Conservation (phyloP, 2,113 vertebrate species). For the Eudyptes chrysolophus region DNA sequence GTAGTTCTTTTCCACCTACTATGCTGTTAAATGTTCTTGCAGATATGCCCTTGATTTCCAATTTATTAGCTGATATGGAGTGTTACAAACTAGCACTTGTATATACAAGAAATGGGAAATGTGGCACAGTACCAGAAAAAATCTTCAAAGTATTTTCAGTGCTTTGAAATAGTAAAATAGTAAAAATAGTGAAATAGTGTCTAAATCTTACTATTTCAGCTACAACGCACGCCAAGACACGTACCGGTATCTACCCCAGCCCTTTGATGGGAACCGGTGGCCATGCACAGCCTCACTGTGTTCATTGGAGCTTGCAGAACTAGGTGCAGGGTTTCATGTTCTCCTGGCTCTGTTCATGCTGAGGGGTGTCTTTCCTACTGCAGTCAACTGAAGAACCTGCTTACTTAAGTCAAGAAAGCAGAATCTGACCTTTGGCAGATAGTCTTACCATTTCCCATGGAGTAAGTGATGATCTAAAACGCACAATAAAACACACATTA, state of each 20-base stretch:
- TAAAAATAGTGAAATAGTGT: not conserved
- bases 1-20: not conserved
- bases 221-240: not conserved
- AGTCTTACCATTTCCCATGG: not conserved
- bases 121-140: not conserved
- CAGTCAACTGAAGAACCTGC: not conserved
- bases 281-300: not conserved
- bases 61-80: not conserved
- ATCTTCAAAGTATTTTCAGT: not conserved
- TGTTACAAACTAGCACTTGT: not conserved
- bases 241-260: not conserved
- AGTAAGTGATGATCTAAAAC: not conserved
- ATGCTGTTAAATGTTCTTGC: not conserved
- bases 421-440: not conserved
- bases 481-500: not conserved
- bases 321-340: not conserved
- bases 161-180: not conserved
- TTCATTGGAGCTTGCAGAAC: not conserved
- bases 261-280: not conserved
- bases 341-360: not conserved
- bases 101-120: not conserved
- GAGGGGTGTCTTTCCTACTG: not conserved
- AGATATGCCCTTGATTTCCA: not conserved
- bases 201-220: not conserved
- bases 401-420: not conserved